Evolutionary conservation across 2,113 vertebrate species (phyloP), one percentile per base, ranked within the genome.

Genomic region (Nyctereutes procyonoides): DNA sequence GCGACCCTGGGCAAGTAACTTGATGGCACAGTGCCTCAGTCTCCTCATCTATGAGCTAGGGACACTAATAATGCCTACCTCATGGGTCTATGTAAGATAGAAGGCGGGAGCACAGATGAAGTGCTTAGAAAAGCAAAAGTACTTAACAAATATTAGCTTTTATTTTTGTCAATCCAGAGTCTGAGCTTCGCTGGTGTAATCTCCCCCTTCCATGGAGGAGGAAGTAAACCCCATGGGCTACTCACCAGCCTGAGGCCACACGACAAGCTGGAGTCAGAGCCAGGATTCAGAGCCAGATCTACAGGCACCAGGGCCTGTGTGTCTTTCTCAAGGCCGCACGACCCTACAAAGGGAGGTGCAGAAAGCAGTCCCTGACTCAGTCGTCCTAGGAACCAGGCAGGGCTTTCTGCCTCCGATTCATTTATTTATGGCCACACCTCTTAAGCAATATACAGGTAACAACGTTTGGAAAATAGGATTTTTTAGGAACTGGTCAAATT

Each of bases 141-240:
- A 28, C 4, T 67, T 58, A 51, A 58, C 3, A 73, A 38, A 83
- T 1, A 8, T 2, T 14, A 56, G 77, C 24, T 92, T 82, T 17
- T 28, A 48, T n/a, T 32, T 71, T 63, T 56, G 26, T 48, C 86
- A 8, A 4, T 12, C 4, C 30, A 3, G 62, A 58, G 65, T 10
- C 28, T 74, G 83, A 55, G 26, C 20, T 4, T n/a, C 17, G 0
- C 82, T 11, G 26, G 28, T n/a, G 26, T 14, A 16, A 5, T 84
- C 60, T 38, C 16, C 74, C 24, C 76, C 9, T 73, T 53, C 73
- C 3, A 8, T 0, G 8, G 30, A 32, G 35, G 24, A 58, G 58
- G 43, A 43, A 20, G 24, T 2, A 4, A 51, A 14, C 24, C 0
- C 4, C 1, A 1, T 2, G n/a, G 28, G 62, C 19, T 60, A 16